Evolutionary conservation across 2,888 invertebrate genomes (phyloP).

Genomic region (Alcis repandata): DNA sequence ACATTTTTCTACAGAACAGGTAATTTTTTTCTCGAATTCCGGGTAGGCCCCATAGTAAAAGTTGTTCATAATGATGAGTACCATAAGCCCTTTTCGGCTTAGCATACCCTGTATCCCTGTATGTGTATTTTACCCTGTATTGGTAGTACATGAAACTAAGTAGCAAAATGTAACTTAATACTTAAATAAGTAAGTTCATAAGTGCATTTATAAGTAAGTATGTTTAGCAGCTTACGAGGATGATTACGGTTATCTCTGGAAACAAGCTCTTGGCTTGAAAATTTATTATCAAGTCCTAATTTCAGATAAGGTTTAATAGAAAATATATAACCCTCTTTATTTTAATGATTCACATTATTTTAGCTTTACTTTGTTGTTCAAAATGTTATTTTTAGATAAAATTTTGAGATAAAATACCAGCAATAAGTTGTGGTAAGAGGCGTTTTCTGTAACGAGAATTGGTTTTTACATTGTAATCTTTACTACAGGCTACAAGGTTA

Average conservation of each 20-base stretch:
- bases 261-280: constrained; percentile 1
- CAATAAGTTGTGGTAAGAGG: background rate
- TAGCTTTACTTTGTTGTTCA: constrained; percentile 11
- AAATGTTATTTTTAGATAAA: constrained; percentile 10
- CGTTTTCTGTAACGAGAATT: background rate
- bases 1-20: no score
- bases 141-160: no score
- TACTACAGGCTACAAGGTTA: no score
- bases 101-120: no score
- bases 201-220: background rate
- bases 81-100: no score
- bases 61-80: no score
- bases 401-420: constrained; percentile 11
- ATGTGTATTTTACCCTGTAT: no score
- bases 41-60: no score
- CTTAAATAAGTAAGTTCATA: background rate
- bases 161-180: background rate
- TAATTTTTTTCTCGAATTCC: no score
- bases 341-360: constrained; percentile 8
- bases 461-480: background rate
- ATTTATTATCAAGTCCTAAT: constrained; percentile 15
- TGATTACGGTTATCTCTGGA: background rate
- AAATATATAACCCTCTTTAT: constrained; percentile 17
- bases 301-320: constrained; percentile 9
- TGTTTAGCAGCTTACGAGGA: background rate